Conservation (phyloP, 2,888 invertebrate species). For the Leptinotarsa juncta region DNA sequence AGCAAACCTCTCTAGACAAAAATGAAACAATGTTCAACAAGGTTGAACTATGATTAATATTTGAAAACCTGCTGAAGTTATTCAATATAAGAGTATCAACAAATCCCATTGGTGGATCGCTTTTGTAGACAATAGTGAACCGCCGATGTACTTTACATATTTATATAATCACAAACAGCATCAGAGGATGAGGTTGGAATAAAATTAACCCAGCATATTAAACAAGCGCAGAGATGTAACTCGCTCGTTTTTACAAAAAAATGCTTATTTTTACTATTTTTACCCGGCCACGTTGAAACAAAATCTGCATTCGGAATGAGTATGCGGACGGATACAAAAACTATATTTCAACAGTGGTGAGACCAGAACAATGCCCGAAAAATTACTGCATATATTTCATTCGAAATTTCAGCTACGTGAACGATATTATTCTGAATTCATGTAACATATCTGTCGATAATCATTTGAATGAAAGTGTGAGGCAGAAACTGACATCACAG, state of each 20-base stretch:
- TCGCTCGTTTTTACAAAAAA: slow-evolving; percentile 11
- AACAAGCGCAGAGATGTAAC: not conserved
- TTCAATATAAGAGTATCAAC: too few species aligned
- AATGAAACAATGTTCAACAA: too few species aligned
- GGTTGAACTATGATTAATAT: too few species aligned
- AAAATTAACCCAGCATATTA: not conserved
- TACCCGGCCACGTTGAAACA: slow-evolving; percentile 10
- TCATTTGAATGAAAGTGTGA: not conserved
- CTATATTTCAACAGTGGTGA: slow-evolving; percentile 14
- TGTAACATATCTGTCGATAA: not conserved
- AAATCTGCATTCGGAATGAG: slow-evolving; percentile 13
- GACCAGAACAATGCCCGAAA: slow-evolving; percentile 11
- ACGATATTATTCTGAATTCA: slow-evolving; percentile 2
- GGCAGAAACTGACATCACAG: too few species aligned
- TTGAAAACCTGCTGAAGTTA: too few species aligned
- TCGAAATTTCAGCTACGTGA: slow-evolving; percentile 15
- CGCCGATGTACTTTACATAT: not conserved
- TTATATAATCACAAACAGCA: not conserved
- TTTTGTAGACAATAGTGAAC: not conserved
- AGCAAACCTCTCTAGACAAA: too few species aligned
- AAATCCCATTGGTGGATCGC: too few species aligned
- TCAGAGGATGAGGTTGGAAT: slow-evolving; percentile 6
- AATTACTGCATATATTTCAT: slow-evolving; percentile 9
- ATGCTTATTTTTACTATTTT: slow-evolving; percentile 11
- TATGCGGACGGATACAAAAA: slow-evolving; percentile 5